Base-by-base conservation (phyloP, 2,888 invertebrate species). In the Philhelius pedissequus region DNA sequence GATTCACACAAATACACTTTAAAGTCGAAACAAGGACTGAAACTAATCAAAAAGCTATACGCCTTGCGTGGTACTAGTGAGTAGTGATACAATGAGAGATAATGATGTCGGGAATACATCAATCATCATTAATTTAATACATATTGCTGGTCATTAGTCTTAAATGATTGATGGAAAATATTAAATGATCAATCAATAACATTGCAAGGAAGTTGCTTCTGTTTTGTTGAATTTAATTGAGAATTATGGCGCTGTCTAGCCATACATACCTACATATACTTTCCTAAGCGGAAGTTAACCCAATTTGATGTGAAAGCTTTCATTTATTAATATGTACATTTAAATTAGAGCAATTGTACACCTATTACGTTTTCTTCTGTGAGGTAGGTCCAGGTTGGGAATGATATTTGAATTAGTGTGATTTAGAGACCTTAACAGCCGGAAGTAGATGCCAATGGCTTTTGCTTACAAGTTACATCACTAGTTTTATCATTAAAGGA, bases 351-450 rank as follows among this genome's bases (percentile, higher is more conserved):
- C 43, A 62, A 56, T 56, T 30, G 60, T 48, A 15, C 9, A 22
- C 7, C 11, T 22, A 15, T 60, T 40, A n/a, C 3, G 27, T 38
- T 56, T 32, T 60, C 9, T 11, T 3, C 2, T 43, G 27, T 62
- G 62, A 62, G 62, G 62, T 62, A 62, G 62, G 62, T 62, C 62
- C 62, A 27, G 62, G 62, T 62, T 18, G 43, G 43, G 3, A 27
- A 43, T 40, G 60, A 40, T 50, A 20, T 32, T 35, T 62, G 15
- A 56, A 8, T 32, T 8, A 30, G n/a, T 30, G 54, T 18, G 18
- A 32, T 32, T 54, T 32, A 9, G 9, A 18, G 20, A 32, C 52
- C 27, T 9, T 4, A 27, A 52, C 27, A 27, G 27, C 52, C 27
- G 27, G 15, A 52, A 20, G 15, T 15, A 0, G 6, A 27, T 9